Base-by-base conservation (phyloP, 2,113 vertebrate species). In the Alectura lathami region DNA sequence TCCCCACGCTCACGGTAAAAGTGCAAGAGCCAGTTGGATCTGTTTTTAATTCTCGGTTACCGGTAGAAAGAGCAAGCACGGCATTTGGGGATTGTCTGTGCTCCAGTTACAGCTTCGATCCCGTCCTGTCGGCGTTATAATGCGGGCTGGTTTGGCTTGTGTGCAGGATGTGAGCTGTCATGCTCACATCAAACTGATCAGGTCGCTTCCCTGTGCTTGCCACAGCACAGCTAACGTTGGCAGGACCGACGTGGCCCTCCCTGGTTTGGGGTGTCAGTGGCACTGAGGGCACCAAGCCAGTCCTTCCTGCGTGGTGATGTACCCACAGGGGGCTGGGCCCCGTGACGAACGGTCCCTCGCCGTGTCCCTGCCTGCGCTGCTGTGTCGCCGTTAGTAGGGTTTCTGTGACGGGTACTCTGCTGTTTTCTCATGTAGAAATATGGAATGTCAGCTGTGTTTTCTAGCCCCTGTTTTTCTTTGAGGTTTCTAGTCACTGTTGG, bases 1-100 rank as follows among this genome's bases (percentile, higher is more conserved):
- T 22, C 76, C 11, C 54, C 69, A 51, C 68, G 4, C 80, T 67
- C 82, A 24, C 21, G 85, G 94, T 60, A 81, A 60, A 74, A 91
- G 89, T 64, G 76, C 83, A 32, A 86, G 24, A 96, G 91, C 94
- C 93, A 95, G 94, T 97, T 23, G 90, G 95, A 64, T 95, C 68
- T 14, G 94, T 95, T 97, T 89, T 83, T 60, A 81, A 85, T 72
- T 86, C 80, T 60, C 89, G 75, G 75, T 30, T 63, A 4, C 42
- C 8, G 68, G 13, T 68, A 89, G 62, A 51, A 43, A 70, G 70
- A 64, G 53, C 36, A 64, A 87, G 57, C 7, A 1, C 4, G 69
- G 40, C 91, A 84, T 51, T 84, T 6, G 26, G 86, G 63, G 82
- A 9, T 86, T 15, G 13, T 54, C 75, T 67, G 75, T 34, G 60